A percentile compares a stretch with the other conserved stretches of the same genome.
These are phyloP conservation scores for Anagyrus pseudococci DNA, from an alignment of 2,888 invertebrate genomes.

Conservation along the genomic window DNA sequence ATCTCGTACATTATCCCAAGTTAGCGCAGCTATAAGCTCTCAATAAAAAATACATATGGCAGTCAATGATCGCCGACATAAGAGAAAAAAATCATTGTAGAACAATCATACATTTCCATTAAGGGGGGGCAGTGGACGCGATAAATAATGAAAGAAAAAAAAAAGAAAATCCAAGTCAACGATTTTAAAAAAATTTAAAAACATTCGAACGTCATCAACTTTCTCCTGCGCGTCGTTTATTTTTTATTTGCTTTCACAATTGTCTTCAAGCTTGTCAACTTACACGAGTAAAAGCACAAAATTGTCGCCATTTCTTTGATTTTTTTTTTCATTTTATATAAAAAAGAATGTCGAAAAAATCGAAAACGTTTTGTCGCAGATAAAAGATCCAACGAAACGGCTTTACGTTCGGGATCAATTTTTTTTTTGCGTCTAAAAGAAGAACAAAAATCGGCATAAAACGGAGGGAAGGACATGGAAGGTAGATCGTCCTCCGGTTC, in stretches of 20 bases:
- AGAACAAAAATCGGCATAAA: conserved; percentile 31
- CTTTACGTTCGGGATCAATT: too few species aligned
- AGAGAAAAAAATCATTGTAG: conserved; percentile 30
- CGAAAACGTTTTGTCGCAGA: conserved; percentile 27
- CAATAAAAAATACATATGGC: conserved; percentile 53
- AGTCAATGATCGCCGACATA: conserved; percentile 46
- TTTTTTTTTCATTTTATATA: conserved; percentile 20
- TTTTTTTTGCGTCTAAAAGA: too few species aligned
- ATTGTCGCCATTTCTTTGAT: too few species aligned
- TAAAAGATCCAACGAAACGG: too few species aligned
- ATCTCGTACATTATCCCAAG: conserved; percentile 57
- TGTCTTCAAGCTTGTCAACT: conserved; percentile 17
- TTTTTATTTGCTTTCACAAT: conserved; percentile 1
- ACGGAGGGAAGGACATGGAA: too few species aligned
- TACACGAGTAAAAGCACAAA: conserved; percentile 18
- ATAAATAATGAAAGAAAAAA: conserved; percentile 20
- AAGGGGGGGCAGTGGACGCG: conserved; percentile 21
- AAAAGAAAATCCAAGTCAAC: conserved; percentile 4
- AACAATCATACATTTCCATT: conserved; percentile 17
- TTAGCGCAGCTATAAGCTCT: conserved; percentile 53
- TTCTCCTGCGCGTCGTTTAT: conserved; percentile 13
- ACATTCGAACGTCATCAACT: conserved; percentile 5
- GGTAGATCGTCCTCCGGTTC: conserved; percentile 12
- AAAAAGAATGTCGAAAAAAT: conserved; percentile 18
- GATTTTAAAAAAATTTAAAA: conserved; percentile 9